phyloP scores from a whole-genome alignment of 35 echinoderm and acorn worm genomes.

The Chiridota heheva region DNA sequence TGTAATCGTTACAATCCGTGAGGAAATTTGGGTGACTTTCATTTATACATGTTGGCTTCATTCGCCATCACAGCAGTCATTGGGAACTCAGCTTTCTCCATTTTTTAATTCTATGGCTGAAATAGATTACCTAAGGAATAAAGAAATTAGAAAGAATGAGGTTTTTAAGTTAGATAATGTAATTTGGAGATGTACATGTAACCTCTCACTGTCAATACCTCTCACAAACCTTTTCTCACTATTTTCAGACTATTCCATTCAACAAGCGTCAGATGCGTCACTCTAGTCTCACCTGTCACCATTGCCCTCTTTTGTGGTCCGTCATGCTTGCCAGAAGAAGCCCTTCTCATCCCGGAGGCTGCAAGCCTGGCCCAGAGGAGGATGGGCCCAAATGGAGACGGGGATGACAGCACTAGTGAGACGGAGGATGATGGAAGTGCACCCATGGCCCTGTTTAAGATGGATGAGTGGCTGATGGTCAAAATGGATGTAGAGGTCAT shows the following conservation, averaged over 20 bases:
- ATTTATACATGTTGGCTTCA: too few relatives aligned
- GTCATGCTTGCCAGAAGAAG: constrained; percentile 80
- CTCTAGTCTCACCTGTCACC: constrained; percentile 77
- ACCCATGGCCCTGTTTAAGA: constrained; percentile 28
- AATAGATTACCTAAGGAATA: too few relatives aligned
- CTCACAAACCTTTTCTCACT: too few relatives aligned
- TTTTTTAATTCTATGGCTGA: too few relatives aligned
- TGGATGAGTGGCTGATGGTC: constrained; percentile 58
- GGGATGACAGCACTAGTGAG: constrained; percentile 17
- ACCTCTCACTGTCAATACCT: too few relatives aligned
- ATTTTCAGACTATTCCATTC: constrained; percentile 59
- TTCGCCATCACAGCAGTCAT: too few relatives aligned
- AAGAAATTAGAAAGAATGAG: too few relatives aligned
- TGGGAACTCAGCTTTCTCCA: too few relatives aligned
- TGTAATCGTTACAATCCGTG: too few relatives aligned
- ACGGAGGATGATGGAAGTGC: constrained; percentile 22
- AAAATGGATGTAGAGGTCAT: constrained; percentile 79
- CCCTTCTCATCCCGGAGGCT: constrained; percentile 59
- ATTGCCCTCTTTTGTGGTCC: constrained; percentile 85
- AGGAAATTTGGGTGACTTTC: too few relatives aligned
- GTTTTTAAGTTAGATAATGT: too few relatives aligned
- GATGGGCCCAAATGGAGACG: constrained; percentile 59
- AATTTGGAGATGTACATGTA: too few relatives aligned
- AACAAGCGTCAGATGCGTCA: constrained; percentile 81
- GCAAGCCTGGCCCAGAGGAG: constrained; percentile 2